Conservation (phyloP, 2,797 vertebrate species). For the Basileuterus tristriatus region DNA sequence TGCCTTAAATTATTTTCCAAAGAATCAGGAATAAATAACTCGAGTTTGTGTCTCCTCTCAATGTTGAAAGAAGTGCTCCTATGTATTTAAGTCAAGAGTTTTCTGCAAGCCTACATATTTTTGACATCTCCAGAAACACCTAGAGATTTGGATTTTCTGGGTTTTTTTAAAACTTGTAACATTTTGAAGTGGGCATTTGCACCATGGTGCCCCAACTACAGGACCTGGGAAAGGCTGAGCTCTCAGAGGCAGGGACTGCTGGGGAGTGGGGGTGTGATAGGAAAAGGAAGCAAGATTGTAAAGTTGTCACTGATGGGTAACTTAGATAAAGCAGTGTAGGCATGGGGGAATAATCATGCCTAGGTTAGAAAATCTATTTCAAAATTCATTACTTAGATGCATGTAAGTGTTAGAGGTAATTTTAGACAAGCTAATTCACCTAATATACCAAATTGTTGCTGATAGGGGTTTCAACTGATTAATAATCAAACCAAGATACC, state of each 20-base stretch:
- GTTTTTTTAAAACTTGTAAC: rapidly evolving
- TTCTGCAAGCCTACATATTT: not conserved
- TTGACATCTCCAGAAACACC: not conserved
- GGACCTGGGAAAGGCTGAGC: not conserved
- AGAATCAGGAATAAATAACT: not conserved
- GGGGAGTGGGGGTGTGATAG: too few relatives aligned
- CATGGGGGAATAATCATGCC: not conserved
- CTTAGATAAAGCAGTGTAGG: not conserved
- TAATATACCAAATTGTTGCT: not conserved
- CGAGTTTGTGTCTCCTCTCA: not conserved
- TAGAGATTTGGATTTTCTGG: not conserved
- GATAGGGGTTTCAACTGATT: not conserved
- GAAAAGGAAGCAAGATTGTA: not conserved
- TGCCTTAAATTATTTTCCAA: not conserved
- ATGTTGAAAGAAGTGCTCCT: not conserved
- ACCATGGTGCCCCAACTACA: not conserved
- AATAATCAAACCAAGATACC: not conserved
- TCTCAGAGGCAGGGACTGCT: not conserved
- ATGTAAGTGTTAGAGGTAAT: not conserved
- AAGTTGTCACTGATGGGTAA: not conserved
- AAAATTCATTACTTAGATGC: not conserved
- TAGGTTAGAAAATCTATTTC: not conserved
- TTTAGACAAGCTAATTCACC: not conserved
- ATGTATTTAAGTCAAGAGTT: not conserved
- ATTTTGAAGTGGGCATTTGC: not conserved